phyloP scores from a whole-genome alignment of 2,113 vertebrate species.

The Apeltes quadracus region DNA sequence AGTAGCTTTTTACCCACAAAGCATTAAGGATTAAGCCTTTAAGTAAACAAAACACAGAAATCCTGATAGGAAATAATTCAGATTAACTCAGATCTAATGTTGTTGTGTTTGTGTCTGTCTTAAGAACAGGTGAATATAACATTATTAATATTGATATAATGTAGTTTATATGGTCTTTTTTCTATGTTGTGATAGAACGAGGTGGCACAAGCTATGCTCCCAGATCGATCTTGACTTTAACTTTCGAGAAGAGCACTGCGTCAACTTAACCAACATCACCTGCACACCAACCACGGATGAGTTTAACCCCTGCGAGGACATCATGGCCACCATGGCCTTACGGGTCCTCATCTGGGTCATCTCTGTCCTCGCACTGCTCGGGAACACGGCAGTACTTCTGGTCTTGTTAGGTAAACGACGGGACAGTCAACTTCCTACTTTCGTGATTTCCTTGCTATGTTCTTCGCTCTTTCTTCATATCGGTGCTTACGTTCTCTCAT shows the following conservation, averaged over 20 bases:
- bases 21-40: background rate
- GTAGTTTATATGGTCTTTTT: background rate
- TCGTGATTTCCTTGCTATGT: background rate
- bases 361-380: slow-evolving; percentile 87
- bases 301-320: slow-evolving; percentile 97
- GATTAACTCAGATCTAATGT: no score
- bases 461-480: background rate
- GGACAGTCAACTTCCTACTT: background rate
- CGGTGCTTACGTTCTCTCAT: background rate
- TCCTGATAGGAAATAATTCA: background rate
- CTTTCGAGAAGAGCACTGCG: slow-evolving; percentile 82
- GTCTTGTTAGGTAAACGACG: slow-evolving; percentile 83
- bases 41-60: background rate
- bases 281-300: slow-evolving; percentile 89
- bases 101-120: background rate
- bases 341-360: slow-evolving; percentile 94
- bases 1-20: background rate
- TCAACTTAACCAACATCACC: slow-evolving; percentile 77
- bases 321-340: slow-evolving; percentile 87
- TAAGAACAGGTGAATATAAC: background rate
- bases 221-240: slow-evolving; percentile 50
- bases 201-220: slow-evolving; percentile 80
- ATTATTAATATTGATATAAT: no score
- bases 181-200: slow-evolving; percentile 72
- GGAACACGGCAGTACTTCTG: slow-evolving; percentile 87